phyloP scores from a whole-genome alignment of 2,113 vertebrate species.

The Dryoscopus gambensis region DNA sequence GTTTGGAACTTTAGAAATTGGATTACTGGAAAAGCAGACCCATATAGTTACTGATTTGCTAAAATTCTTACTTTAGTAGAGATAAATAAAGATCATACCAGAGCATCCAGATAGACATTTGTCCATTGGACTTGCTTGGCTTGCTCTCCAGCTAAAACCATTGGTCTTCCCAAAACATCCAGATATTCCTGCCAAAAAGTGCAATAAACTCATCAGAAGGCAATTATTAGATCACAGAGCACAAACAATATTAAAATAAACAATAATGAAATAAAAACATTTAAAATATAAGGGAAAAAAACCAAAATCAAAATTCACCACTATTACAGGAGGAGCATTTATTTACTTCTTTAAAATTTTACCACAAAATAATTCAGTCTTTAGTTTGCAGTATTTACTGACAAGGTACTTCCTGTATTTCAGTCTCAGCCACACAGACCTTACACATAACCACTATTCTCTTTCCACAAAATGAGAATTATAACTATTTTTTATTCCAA shows the following conservation, averaged over 20 bases:
- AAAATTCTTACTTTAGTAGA: background rate
- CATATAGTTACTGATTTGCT: background rate
- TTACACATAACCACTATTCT: background rate
- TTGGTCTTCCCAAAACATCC: conserved; percentile 94
- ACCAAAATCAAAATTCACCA: background rate
- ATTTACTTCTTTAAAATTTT: background rate
- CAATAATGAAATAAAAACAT: background rate
- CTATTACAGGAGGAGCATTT: background rate
- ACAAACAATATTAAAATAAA: background rate
- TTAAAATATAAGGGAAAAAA: background rate
- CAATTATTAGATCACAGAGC: background rate
- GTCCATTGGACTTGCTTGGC: conserved; percentile 98
- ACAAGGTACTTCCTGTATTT: background rate
- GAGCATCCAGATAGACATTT: conserved; percentile 94
- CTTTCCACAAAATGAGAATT: background rate
- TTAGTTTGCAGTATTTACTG: background rate
- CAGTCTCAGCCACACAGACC: background rate
- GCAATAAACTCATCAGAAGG: background rate
- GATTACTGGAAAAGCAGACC: background rate
- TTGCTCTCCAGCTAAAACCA: conserved; percentile 92
- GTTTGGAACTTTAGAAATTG: background rate
- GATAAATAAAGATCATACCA: conserved; percentile 77
- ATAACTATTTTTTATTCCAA: background rate
- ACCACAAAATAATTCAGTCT: background rate
- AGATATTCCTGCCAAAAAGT: conserved; percentile 85